A percentile compares a stretch with the other conserved stretches of the same genome.
Evolutionary conservation across 2,888 invertebrate genomes (phyloP).

Genomic region (Drosophila emarginata): DNA sequence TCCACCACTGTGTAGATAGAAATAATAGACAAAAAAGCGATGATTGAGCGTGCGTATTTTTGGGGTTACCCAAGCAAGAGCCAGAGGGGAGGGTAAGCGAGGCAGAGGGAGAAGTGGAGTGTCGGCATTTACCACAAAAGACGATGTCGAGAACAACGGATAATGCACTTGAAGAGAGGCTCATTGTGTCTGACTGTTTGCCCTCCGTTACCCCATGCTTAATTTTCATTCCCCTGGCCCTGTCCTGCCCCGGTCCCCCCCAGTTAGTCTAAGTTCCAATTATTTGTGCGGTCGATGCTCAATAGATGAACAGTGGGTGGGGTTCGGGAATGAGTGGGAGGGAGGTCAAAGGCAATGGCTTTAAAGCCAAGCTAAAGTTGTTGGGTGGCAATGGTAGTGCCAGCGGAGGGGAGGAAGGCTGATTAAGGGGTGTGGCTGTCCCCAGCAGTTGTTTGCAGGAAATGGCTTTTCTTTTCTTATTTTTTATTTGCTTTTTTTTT

Average conservation of each 20-base stretch:
- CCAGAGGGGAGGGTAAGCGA: background rate
- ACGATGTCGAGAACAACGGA: constrained; percentile 68
- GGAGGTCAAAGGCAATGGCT: constrained; percentile 42
- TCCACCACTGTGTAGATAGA: background rate
- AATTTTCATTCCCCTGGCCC: background rate
- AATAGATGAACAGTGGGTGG: constrained; percentile 10
- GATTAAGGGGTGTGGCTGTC: constrained; percentile 46
- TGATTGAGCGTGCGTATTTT: constrained; percentile 76
- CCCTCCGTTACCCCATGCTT: constrained; percentile 8
- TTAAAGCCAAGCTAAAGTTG: constrained; percentile 27
- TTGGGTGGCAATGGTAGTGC: constrained; percentile 13
- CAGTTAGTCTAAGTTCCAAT: constrained; percentile 73
- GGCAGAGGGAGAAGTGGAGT: background rate
- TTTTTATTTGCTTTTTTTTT: constrained; percentile 45
- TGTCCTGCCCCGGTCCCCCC: background rate
- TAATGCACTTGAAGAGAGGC: constrained; percentile 75
- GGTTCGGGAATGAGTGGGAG: constrained; percentile 1
- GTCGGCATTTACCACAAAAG: constrained; percentile 64
- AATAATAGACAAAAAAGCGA: constrained; percentile 71
- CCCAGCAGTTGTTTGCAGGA: constrained; percentile 72
- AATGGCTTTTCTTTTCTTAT: constrained; percentile 53
- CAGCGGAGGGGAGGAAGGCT: background rate
- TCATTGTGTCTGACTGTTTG: constrained; percentile 68
- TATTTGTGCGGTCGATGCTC: constrained; percentile 73
- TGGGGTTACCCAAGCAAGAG: background rate